phyloP scores from a whole-genome alignment of 1,140 invertebrate species.

The Ostrea denselamellosa region DNA sequence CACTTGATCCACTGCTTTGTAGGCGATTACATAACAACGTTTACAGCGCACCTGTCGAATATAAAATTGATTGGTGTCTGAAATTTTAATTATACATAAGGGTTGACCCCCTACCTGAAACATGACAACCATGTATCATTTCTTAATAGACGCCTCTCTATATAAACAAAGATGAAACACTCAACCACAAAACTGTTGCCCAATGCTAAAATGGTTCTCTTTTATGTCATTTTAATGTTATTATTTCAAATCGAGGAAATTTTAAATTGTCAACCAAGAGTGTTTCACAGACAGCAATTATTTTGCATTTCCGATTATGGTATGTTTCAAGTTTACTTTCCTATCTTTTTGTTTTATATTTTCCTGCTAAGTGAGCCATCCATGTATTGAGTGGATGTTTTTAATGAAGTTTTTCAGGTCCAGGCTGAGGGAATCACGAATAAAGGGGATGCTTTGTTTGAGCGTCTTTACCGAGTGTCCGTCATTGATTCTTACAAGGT shows the following conservation, averaged over 20 bases:
- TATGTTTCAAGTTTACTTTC: not conserved
- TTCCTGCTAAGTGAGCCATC: not conserved
- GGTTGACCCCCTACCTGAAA: not conserved
- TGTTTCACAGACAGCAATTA: not conserved
- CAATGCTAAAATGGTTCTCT: not conserved
- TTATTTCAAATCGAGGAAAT: not conserved
- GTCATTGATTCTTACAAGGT: constrained; percentile 33
- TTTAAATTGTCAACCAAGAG: not conserved
- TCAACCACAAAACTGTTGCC: not conserved
- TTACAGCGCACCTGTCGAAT: constrained; percentile 19
- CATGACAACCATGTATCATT: constrained; percentile 9
- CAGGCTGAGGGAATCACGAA: not conserved
- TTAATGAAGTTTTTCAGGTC: not conserved
- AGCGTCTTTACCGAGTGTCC: not conserved
- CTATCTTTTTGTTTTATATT: no score
- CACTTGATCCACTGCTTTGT: not conserved
- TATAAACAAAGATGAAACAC: constrained; percentile 25
- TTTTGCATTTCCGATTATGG: not conserved
- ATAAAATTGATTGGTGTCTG: constrained; percentile 35
- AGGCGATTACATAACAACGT: constrained; percentile 6
- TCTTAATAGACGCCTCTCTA: constrained; percentile 5
- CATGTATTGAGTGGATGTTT: not conserved
- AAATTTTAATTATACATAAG: constrained; percentile 31
- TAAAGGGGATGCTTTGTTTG: constrained; percentile 5
- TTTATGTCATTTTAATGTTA: not conserved